Base-by-base conservation (phyloP, 2,797 vertebrate genomes). In the Saxicola maurus region DNA sequence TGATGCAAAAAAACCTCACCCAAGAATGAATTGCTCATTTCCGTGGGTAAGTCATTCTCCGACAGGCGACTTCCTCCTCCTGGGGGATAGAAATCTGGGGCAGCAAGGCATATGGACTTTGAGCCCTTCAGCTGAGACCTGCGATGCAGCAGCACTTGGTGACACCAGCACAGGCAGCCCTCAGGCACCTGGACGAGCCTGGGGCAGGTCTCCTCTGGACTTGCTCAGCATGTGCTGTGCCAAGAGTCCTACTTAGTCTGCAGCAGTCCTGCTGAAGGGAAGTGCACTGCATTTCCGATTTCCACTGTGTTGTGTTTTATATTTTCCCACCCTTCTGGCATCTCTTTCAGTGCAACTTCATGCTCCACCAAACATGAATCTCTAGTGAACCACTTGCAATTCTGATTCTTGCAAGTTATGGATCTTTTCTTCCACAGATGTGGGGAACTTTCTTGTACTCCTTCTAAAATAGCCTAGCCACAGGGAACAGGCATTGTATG, bases 241-340 rank as follows among this genome's bases (percentile, higher is more conserved):
- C 38, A 10, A 4, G 40, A 30, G 21, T 9, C 25, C 15, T 7
- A 33, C 5, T 31, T 1, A 0, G 12, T 8, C 33, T 31, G 43
- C 53, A 84, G 43, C 27, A 49, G 25, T 0, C 33, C 5, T 3
- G 3, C 1, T 28, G 10, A 53, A 33, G 35, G 2, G 25, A 38
- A 31, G 10, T 1, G 2, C 33, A 10, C 4, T 11, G 0, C 3
- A 7, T 13, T 62, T 35, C 9, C 1, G 6, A 27, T 31, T 40
- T 48, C n/a, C 37, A 30, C 8, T 3, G 4, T 17, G 5, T 1
- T 7, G 0, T 2, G 4, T 9, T 71, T 31, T 33, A 2, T 5
- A 23, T 9, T 21, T 25, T 8, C 37, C 28, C 6, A 13, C 5
- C n/a, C 14, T 30, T 38, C 40, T 35, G 13, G 13, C 33, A 3